A percentile compares a stretch with the other conserved stretches of the same genome.
Evolutionary conservation across 2,888 invertebrate species (phyloP).

Genomic region (Allygus modestus): DNA sequence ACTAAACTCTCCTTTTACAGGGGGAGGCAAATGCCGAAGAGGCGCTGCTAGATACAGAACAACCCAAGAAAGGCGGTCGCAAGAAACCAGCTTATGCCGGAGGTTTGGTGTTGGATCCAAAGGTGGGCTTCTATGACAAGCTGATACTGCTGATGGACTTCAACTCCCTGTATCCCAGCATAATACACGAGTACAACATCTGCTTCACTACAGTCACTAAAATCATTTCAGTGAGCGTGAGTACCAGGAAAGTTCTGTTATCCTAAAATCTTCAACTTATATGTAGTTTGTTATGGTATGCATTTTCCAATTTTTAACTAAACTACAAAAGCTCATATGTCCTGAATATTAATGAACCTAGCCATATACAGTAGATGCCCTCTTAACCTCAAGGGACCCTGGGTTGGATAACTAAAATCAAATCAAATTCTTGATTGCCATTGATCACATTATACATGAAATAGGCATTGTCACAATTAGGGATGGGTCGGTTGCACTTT

Average conservation of each 20-base stretch:
- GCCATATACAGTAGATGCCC: too few species aligned
- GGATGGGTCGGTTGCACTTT: too few species aligned
- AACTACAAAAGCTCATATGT: too few species aligned
- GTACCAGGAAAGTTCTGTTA: not conserved
- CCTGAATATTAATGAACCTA: too few species aligned
- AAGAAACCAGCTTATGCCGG: conserved; percentile 93
- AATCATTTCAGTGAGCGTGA: conserved; percentile 26
- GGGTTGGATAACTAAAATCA: too few species aligned
- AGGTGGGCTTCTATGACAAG: conserved; percentile 98
- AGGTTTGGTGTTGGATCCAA: conserved; percentile 97
- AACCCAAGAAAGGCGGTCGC: conserved; percentile 68
- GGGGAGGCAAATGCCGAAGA: conserved; percentile 52
- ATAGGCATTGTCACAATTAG: too few species aligned
- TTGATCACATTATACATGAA: too few species aligned
- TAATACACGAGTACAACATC: conserved; percentile 99
- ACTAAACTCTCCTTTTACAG: not conserved
- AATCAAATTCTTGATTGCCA: too few species aligned
- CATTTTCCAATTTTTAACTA: too few species aligned
- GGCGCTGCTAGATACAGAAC: conserved; percentile 69
- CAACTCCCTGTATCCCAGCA: conserved; percentile 99
- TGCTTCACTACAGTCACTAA: conserved; percentile 93
- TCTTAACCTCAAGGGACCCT: too few species aligned
- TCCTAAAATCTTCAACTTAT: too few species aligned
- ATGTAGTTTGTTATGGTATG: too few species aligned
- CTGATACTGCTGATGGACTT: conserved; percentile 98